Base-by-base conservation (phyloP, 2,797 vertebrate species). In the Rhyacichthys aspro region DNA sequence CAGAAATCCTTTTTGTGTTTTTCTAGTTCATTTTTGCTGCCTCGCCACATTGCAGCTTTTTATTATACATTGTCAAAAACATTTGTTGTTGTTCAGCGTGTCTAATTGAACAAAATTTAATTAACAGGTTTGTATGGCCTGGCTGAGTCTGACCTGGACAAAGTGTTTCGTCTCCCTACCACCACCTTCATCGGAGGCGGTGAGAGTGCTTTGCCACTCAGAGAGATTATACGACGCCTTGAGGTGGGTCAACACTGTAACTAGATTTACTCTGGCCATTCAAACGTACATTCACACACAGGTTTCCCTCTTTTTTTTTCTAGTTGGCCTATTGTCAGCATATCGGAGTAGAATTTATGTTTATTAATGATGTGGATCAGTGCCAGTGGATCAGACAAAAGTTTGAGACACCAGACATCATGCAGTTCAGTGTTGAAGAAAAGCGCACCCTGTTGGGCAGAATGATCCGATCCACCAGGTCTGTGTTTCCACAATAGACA, bases 341-440 rank as follows among this genome's bases (percentile, higher is more conserved):
- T 62, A 95, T 97, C 0, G 95, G 96, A 0, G 89, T 89, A 0
- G 89, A 99, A 85, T 99, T 98, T 73, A 99, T 99, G 96, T 99
- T 98, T 70, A 99, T 98, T 67, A 98, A 98, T 0, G 93, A 98
- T 76, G 67, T 97, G 91, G 94, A 98, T 63, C 96, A 98, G 76
- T 98, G 96, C 67, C 95, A 95, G 69, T 98, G 95, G 95, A 96
- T 97, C 77, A 86, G 96, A 19, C 82, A 94, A 80, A 97, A 95
- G 85, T 98, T 98, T 5, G 96, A 98, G 90, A 95, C 93, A 0
- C 96, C 96, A 0, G 95, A 94, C 70, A 12, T 77, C 50, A 95
- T 96, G 95, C 91, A 91, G 70, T 96, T 95, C 86, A 93, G 80
- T 54, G 88, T 46, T 0, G 94, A 96, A 10, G 96, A 97, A 85